Evolutionary conservation across 2,797 vertebrate species (phyloP).

Genomic region (Xenops minutus): DNA sequence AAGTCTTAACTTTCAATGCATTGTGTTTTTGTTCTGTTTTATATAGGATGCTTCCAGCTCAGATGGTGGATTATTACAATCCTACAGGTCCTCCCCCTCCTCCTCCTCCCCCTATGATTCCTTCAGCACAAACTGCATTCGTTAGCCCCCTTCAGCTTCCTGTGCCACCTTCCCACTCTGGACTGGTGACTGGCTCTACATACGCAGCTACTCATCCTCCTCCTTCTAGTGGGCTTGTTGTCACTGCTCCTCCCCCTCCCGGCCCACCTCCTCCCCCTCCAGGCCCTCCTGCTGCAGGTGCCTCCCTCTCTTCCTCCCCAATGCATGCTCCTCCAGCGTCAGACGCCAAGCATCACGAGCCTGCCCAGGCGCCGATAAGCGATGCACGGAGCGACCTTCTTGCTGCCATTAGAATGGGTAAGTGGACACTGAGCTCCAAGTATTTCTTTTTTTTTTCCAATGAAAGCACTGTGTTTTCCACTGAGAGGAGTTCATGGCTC

Average conservation of each 20-base stretch:
- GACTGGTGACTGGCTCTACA: slow-evolving; percentile 71
- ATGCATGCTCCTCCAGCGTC: slow-evolving; percentile 65
- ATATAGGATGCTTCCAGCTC: slow-evolving; percentile 79
- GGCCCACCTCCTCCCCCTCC: slow-evolving; percentile 87
- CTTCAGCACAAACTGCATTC: slow-evolving; percentile 93
- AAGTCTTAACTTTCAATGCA: background rate
- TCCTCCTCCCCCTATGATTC: slow-evolving; percentile 84
- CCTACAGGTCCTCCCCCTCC: slow-evolving; percentile 76
- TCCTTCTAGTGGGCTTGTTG: slow-evolving; percentile 77
- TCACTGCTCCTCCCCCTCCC: slow-evolving; percentile 84
- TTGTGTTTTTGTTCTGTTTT: slow-evolving; percentile 38
- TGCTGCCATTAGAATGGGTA: slow-evolving; percentile 97
- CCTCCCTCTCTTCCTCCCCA: slow-evolving; percentile 83
- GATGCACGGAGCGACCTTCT: slow-evolving; percentile 95
- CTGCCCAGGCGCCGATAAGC: slow-evolving; percentile 72
- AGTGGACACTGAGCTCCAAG: background rate
- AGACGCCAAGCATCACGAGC: slow-evolving; percentile 76
- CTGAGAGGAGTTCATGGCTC: background rate
- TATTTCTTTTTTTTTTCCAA: background rate
- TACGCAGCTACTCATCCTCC: slow-evolving; percentile 79
- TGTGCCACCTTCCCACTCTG: slow-evolving; percentile 73
- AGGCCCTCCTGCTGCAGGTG: slow-evolving; percentile 76
- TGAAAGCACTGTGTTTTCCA: background rate
- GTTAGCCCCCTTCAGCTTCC: slow-evolving; percentile 89
- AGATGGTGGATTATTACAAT: slow-evolving; percentile 82